Conservation (phyloP, 2,888 invertebrate genomes). For the Liopterus haemorrhoidalis region DNA sequence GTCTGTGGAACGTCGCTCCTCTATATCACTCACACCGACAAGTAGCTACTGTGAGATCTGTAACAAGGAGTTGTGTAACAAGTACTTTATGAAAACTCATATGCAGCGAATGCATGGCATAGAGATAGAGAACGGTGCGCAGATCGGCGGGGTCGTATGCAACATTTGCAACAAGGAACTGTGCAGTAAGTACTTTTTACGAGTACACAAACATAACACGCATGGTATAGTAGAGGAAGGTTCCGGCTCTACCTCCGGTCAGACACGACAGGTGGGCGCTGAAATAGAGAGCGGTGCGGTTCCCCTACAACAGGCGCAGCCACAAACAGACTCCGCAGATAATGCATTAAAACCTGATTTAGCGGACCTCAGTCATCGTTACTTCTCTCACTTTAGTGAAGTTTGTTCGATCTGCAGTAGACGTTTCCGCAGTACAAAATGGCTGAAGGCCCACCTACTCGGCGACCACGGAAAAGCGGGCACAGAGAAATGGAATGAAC, state of each 20-base stretch:
- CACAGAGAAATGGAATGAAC: constrained; percentile 56
- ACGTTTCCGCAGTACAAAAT: constrained; percentile 81
- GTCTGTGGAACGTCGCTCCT: constrained; percentile 51
- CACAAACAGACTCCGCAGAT: constrained; percentile 40
- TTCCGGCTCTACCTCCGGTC: constrained; percentile 34
- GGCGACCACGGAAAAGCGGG: constrained; percentile 75
- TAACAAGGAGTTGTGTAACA: constrained; percentile 98
- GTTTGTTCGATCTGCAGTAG: constrained; percentile 81
- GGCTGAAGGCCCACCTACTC: constrained; percentile 79
- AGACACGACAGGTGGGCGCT: constrained; percentile 23
- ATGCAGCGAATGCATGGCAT: constrained; percentile 98
- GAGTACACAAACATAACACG: constrained; percentile 96
- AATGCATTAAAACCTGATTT: constrained; percentile 51
- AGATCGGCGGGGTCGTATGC: constrained; percentile 89
- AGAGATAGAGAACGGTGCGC: constrained; percentile 86
- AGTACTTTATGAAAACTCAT: constrained; percentile 99
- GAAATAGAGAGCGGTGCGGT: constrained; percentile 17
- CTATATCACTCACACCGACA: constrained; percentile 60
- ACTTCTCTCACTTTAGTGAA: constrained; percentile 64
- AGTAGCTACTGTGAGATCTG: constrained; percentile 95
- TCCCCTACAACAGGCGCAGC: constrained; percentile 29
- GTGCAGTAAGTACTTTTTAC: constrained; percentile 94
- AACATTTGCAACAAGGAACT: constrained; percentile 98
- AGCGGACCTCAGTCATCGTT: constrained; percentile 56
- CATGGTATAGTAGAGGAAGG: constrained; percentile 92